A percentile compares a stretch with the other conserved stretches of the same genome.
phyloP scores from a whole-genome alignment of 2,797 vertebrate genomes.

The Anabacerthia variegaticeps region DNA sequence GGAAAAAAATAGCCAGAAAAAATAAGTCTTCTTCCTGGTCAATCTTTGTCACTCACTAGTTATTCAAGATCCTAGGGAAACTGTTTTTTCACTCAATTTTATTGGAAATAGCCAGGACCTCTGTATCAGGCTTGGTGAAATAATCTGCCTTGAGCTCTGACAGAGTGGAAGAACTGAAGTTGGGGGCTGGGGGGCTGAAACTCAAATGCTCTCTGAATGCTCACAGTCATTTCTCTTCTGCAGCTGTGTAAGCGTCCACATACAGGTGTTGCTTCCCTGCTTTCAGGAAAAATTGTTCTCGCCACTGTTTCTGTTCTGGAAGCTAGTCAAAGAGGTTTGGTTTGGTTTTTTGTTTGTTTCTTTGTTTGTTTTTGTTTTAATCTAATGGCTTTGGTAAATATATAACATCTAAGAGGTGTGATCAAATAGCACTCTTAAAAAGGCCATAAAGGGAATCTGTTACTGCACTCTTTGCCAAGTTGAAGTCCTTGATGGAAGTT shows the following conservation, averaged over 20 bases:
- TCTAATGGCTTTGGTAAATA: not conserved
- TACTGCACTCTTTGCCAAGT: not conserved
- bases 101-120: not conserved
- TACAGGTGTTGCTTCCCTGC: not conserved
- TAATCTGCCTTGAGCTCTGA: not conserved
- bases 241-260: not conserved
- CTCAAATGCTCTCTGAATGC: not conserved
- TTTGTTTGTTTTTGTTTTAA: not conserved
- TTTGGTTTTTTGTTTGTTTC: not conserved
- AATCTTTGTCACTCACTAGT: not conserved
- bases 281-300: not conserved
- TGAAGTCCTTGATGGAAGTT: not conserved
- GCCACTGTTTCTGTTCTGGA: not conserved
- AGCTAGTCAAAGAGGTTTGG: not conserved
- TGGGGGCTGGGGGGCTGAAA: no score
- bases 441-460: not conserved
- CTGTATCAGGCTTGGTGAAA: not conserved
- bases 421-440: not conserved
- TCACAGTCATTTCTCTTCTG: not conserved
- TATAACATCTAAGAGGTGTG: not conserved
- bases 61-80: not conserved
- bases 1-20: not conserved
- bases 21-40: not conserved
- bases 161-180: not conserved
- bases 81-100: not conserved